Evolutionary conservation across 2,113 vertebrate species (phyloP).

Genomic region (Prunella himalayana): DNA sequence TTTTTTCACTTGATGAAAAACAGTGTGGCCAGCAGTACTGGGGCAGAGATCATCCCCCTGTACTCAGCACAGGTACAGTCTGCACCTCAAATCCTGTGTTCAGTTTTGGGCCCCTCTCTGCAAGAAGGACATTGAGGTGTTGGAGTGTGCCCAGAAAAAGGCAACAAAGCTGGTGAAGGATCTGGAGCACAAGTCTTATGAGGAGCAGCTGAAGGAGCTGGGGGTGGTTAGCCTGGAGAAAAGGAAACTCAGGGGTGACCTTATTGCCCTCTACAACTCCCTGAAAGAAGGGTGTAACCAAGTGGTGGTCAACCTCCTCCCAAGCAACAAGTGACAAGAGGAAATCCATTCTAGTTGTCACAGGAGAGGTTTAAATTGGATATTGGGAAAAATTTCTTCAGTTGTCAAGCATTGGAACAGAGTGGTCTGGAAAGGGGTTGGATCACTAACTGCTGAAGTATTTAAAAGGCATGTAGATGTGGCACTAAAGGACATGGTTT

Average conservation of each 20-base stretch:
- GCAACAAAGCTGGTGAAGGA: background rate
- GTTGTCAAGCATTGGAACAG: background rate
- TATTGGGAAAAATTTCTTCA: background rate
- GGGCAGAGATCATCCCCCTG: too few relatives aligned
- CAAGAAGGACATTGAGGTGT: background rate
- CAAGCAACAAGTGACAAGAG: background rate
- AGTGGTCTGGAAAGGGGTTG: background rate
- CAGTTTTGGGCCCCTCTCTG: background rate
- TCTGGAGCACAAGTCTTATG: background rate
- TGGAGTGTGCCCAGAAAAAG: background rate
- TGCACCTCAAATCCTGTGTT: background rate
- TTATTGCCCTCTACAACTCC: too few relatives aligned
- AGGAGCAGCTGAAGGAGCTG: background rate
- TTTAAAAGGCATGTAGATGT: background rate
- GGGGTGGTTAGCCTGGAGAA: fast-evolving
- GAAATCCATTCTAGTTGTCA: background rate
- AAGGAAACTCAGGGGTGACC: background rate
- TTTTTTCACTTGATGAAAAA: background rate
- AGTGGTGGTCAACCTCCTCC: background rate
- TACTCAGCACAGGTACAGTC: too few relatives aligned
- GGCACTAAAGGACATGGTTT: background rate
- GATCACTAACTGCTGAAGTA: background rate
- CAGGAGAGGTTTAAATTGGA: background rate
- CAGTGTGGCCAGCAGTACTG: background rate
- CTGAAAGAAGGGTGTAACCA: background rate